Base-by-base conservation (phyloP, 2,797 vertebrate genomes). In the Danio choprae region DNA sequence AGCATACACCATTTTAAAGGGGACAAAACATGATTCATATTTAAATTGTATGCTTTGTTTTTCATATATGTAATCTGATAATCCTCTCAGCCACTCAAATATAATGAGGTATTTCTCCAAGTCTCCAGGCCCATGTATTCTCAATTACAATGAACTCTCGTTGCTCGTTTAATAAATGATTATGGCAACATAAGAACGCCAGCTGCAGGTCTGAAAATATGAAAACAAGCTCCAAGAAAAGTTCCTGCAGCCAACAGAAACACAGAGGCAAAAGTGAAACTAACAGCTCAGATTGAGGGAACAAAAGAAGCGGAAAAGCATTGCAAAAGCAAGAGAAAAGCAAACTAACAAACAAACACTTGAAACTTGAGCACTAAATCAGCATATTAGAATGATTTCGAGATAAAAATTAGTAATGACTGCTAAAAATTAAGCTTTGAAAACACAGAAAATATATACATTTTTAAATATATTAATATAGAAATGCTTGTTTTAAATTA, bases 11-110 rank as follows among this genome's bases (percentile, higher is more conserved):
- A n/a, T n/a, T n/a, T n/a, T n/a, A n/a, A n/a, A n/a, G n/a, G n/a
- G n/a, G n/a, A n/a, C n/a, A n/a, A n/a, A n/a, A n/a, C n/a, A n/a
- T n/a, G n/a, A n/a, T 79, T 77, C 55, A 58, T 79, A 68, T 80
- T 81, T 12, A 50, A 73, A 68, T 79, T 16, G 62, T 10, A 22
- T 16, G 58, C 50, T 60, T 74, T 67, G 64, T 68, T 77, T 16
- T 63, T 56, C 51, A 74, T 65, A 60, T 29, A 44, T 80, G 64
- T 80, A 85, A 85, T 83, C 84, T 72, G 72, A 79, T 85, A 77
- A 87, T 81, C 83, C 79, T 81, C 72, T 48, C 68, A 67, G 68
- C 18, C 50, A 78, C 53, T 51, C 9, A 51, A 70, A 74, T 74
- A 84, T 72, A 79, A 81, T 67, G 46, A 78, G 58, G 68, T 74